These are phyloP conservation scores for Bubo bubo DNA, from an alignment of 2,113 vertebrate species.

Conservation along the genomic window DNA sequence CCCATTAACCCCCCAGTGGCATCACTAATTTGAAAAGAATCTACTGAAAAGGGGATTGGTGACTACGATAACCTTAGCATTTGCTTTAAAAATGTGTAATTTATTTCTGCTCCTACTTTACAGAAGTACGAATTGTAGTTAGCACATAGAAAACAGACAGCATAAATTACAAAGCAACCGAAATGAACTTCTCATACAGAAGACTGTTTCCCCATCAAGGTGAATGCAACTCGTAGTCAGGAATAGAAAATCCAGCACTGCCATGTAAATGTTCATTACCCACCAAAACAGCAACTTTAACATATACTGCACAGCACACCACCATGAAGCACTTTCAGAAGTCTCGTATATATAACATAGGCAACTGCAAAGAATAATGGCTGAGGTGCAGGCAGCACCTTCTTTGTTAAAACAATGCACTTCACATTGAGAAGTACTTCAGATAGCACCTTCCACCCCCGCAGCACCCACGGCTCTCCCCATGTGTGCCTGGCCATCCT, in stretches of 20 bases:
- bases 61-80: background rate
- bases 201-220: background rate
- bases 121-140: background rate
- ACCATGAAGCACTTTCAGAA: background rate
- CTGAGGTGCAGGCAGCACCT: background rate
- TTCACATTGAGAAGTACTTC: background rate
- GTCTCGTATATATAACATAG: background rate
- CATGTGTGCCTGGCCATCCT: background rate
- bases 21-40: constrained; percentile 15
- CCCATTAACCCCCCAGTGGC: background rate
- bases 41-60: background rate
- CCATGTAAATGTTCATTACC: background rate
- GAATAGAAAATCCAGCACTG: background rate
- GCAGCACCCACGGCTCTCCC: background rate
- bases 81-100: background rate
- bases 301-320: background rate
- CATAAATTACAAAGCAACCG: background rate
- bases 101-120: background rate
- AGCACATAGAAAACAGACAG: background rate
- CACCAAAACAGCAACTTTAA: background rate
- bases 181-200: background rate
- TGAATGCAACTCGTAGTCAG: background rate
- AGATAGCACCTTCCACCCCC: background rate
- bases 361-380: background rate
- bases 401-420: constrained; percentile 15